Percentiles rank a stretch among this genome's conserved stretches.
phyloP scores from a whole-genome alignment of 2,888 invertebrate genomes.

The Gandaritis pyraliata region DNA sequence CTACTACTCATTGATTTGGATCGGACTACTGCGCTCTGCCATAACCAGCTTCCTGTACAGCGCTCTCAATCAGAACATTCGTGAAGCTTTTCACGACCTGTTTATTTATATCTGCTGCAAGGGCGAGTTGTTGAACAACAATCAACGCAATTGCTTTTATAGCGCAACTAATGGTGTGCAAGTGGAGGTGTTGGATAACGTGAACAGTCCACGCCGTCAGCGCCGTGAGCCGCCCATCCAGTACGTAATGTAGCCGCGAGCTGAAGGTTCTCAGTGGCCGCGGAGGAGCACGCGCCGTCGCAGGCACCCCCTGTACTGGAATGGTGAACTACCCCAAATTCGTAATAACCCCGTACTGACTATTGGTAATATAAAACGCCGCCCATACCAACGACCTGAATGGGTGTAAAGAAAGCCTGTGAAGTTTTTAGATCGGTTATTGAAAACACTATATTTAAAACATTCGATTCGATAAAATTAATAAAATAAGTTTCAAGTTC shows the following conservation, averaged over 20 bases:
- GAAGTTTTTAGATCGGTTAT: background rate
- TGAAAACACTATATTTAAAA: background rate
- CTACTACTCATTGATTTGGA: slow-evolving; percentile 88
- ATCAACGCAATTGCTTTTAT: background rate
- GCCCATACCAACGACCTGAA: slow-evolving; percentile 7
- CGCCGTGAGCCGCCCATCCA: slow-evolving; percentile 33
- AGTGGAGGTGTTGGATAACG: background rate
- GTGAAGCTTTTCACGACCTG: slow-evolving; percentile 88
- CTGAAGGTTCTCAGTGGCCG: background rate
- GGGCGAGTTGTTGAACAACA: slow-evolving; percentile 57
- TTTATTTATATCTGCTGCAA: slow-evolving; percentile 93
- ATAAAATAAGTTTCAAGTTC: no score
- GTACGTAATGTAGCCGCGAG: background rate
- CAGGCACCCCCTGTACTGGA: background rate
- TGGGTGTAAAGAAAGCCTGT: slow-evolving; percentile 6
- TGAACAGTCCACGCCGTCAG: background rate
- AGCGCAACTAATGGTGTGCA: background rate
- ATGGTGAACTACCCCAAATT: slow-evolving; percentile 17
- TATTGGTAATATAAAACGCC: slow-evolving; percentile 13
- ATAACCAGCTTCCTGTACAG: slow-evolving; percentile 86
- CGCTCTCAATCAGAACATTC: slow-evolving; percentile 87
- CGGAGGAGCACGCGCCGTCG: background rate
- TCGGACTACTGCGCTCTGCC: slow-evolving; percentile 88
- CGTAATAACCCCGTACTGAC: background rate
- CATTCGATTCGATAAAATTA: no score